These are phyloP conservation scores for Hecatera dysodea DNA, from an alignment of 2,888 invertebrate genomes.

Conservation along the genomic window DNA sequence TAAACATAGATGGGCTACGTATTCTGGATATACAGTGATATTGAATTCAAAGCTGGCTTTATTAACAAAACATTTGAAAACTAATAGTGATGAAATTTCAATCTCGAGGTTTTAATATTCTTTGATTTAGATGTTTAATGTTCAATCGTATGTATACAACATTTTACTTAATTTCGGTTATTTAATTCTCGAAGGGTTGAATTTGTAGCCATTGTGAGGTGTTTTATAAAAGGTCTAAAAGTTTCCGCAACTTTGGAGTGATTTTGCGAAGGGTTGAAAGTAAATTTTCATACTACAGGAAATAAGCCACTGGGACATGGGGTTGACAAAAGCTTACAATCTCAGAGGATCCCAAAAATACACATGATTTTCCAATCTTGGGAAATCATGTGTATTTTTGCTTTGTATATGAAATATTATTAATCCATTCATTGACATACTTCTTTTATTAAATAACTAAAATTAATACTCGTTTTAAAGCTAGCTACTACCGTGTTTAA, in stretches of 20 bases:
- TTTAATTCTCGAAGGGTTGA: conserved; percentile 55
- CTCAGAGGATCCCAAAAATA: no score
- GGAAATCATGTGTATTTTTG: conserved; percentile 19
- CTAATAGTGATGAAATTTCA: conserved; percentile 39
- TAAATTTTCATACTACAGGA: conserved; percentile 68
- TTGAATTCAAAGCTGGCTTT: conserved; percentile 39
- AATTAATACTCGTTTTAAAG: not conserved
- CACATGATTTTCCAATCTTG: no score
- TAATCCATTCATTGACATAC: no score
- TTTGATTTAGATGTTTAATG: conserved; percentile 35
- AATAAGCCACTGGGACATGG: conserved; percentile 43
- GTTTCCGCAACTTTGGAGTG: conserved; percentile 67
- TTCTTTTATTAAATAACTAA: no score
- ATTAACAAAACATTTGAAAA: conserved; percentile 42
- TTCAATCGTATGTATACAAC: conserved; percentile 11
- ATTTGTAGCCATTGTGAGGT: conserved; percentile 79
- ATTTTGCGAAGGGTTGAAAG: conserved; percentile 63
- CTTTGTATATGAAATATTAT: no score
- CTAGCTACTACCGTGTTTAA: not conserved
- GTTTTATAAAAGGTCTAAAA: conserved; percentile 71
- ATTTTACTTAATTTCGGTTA: conserved; percentile 15
- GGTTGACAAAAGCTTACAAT: conserved; percentile 34
- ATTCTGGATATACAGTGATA: conserved; percentile 11
- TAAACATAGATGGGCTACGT: not conserved
- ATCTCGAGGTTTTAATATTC: conserved; percentile 39